A percentile compares a stretch with the other conserved stretches of the same genome.
Evolutionary conservation across 2,888 invertebrate species (phyloP).

Genomic region (Dasysyrphus tricinctus): DNA sequence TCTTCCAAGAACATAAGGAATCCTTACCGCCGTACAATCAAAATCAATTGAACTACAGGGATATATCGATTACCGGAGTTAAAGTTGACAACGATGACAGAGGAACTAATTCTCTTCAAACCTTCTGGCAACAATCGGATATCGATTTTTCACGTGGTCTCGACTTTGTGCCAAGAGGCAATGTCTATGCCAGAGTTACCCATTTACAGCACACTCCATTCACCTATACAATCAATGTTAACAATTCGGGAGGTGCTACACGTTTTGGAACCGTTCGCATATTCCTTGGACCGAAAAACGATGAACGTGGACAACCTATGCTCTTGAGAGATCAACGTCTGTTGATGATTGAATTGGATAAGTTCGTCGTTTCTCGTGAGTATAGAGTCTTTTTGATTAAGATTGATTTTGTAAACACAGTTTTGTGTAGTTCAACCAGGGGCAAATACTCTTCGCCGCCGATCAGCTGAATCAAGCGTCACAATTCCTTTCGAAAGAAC

Average conservation of each 20-base stretch:
- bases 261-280: slow-evolving; percentile 86
- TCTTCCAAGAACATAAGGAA: slow-evolving; percentile 89
- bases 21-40: slow-evolving; percentile 86
- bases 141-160: slow-evolving; percentile 90
- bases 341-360: slow-evolving; percentile 87
- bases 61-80: slow-evolving; percentile 85
- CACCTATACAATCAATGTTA: slow-evolving; percentile 86
- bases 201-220: slow-evolving; percentile 90
- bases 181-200: slow-evolving; percentile 87
- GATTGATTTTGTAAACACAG: neutral
- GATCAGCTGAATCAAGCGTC: slow-evolving; percentile 88
- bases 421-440: slow-evolving; percentile 86
- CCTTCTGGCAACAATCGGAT: slow-evolving; percentile 90
- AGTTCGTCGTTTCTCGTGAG: slow-evolving; percentile 85
- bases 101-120: slow-evolving; percentile 85
- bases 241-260: slow-evolving; percentile 84
- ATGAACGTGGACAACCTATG: slow-evolving; percentile 86
- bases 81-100: slow-evolving; percentile 84
- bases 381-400: slow-evolving; percentile 54
- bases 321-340: slow-evolving; percentile 85
- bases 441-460: slow-evolving; percentile 86
- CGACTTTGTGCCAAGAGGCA: slow-evolving; percentile 90
- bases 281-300: slow-evolving; percentile 86
- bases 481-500: slow-evolving; percentile 91
- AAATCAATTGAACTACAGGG: slow-evolving; percentile 78